Evolutionary conservation across 2,113 vertebrate genomes (phyloP).

Genomic region (Pyxicephalus adspersus): DNA sequence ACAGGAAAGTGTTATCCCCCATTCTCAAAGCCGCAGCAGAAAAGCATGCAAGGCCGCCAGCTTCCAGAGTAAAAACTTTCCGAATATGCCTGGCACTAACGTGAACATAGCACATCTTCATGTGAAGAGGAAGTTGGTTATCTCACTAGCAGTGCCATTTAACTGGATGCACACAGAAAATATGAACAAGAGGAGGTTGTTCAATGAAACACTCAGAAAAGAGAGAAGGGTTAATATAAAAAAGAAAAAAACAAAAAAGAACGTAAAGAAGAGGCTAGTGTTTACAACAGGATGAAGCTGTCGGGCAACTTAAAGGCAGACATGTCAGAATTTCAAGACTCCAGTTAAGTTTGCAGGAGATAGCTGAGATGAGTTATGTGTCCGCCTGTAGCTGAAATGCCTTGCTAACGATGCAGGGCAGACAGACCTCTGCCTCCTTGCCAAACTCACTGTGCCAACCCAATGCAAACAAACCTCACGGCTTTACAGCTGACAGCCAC

Average conservation of each 20-base stretch:
- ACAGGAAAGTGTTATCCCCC: neutral
- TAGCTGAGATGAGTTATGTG: constrained; percentile 35
- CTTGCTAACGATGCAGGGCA: constrained; percentile 30
- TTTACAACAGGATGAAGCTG: neutral
- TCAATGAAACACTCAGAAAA: neutral
- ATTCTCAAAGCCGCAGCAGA: neutral
- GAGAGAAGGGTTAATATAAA: neutral
- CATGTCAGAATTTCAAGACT: constrained; percentile 27
- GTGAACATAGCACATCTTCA: neutral
- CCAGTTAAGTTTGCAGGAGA: constrained; percentile 17
- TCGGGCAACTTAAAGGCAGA: neutral
- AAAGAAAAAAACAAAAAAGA: neutral
- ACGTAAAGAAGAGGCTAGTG: neutral
- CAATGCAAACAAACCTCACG: constrained; percentile 44
- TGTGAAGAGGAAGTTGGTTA: neutral
- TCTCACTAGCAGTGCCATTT: neutral
- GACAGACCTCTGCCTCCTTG: constrained; percentile 37
- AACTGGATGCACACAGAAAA: too few species aligned
- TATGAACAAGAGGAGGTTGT: neutral
- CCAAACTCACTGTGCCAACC: constrained; percentile 41
- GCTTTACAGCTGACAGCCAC: constrained; percentile 49
- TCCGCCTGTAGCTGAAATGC: neutral
- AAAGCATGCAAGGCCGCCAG: neutral
- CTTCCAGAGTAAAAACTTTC: neutral
- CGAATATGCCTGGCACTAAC: neutral